These are phyloP conservation scores for Aplochiton taeniatus DNA, from an alignment of 2,797 vertebrate genomes.

Conservation along the genomic window DNA sequence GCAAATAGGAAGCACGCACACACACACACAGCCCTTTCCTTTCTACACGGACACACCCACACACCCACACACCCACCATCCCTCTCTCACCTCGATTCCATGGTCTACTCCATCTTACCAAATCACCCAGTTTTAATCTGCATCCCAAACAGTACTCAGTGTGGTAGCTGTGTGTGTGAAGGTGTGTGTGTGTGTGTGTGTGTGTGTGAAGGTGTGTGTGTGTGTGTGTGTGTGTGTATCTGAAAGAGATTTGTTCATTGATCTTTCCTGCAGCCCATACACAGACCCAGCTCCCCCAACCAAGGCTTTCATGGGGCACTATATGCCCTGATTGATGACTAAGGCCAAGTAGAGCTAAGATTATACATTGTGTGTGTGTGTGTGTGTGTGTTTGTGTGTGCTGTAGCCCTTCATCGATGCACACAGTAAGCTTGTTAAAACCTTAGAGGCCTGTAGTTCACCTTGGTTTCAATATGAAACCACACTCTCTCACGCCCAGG, in stretches of 20 bases:
- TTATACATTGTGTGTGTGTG: slow-evolving; percentile 1
- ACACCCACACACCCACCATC: background rate
- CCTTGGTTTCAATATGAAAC: background rate
- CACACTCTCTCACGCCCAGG: background rate
- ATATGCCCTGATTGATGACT: background rate
- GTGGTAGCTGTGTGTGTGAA: background rate
- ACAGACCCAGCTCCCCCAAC: slow-evolving; percentile 1
- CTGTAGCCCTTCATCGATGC: background rate
- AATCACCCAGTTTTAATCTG: slow-evolving; percentile 2
- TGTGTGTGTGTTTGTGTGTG: background rate
- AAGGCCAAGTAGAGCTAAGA: background rate
- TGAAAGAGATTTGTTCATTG: slow-evolving; percentile 6
- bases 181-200: slow-evolving; percentile 1
- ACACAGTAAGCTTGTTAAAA: background rate
- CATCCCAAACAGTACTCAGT: background rate
- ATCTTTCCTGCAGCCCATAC: slow-evolving; percentile 23
- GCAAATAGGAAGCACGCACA: slow-evolving; percentile 21
- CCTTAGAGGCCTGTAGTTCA: background rate
- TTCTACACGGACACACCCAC: slow-evolving; percentile 2
- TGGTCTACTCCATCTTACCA: background rate
- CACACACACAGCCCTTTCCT: background rate
- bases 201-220: background rate
- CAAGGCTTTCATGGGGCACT: background rate
- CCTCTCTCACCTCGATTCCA: background rate
- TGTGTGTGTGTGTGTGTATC: background rate